phyloP scores from a whole-genome alignment of 2,888 invertebrate genomes.

The Slavum lentiscoides region DNA sequence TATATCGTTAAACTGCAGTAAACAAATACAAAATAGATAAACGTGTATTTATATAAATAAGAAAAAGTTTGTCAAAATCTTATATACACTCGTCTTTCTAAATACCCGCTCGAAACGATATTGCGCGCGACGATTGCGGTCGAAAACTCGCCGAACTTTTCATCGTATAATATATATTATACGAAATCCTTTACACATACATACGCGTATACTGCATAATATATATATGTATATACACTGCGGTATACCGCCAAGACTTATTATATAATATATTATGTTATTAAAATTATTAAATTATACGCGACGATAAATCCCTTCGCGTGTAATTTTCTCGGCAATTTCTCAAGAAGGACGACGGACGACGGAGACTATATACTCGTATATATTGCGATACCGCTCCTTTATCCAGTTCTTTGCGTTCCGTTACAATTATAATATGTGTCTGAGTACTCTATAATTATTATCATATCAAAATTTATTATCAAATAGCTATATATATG shows the following conservation, averaged over 20 bases:
- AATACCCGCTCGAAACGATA: conserved; percentile 8
- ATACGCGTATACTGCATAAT: too few species aligned
- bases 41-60: neutral
- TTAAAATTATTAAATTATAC: too few species aligned
- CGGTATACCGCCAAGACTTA: neutral
- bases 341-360: neutral
- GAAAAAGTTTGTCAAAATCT: conserved; percentile 26
- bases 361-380: neutral
- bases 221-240: too few species aligned
- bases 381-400: neutral
- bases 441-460: too few species aligned
- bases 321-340: conserved; percentile 1
- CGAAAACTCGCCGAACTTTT: conserved; percentile 39
- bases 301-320: conserved; percentile 4
- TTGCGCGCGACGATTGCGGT: neutral
- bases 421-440: too few species aligned
- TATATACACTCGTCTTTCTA: conserved; percentile 15
- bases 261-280: too few species aligned
- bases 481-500: too few species aligned
- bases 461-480: too few species aligned
- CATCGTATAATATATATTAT: neutral
- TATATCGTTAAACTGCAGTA: neutral
- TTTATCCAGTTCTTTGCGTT: neutral
- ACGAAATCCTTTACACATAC: neutral
- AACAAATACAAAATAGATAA: neutral